These are phyloP conservation scores for Idaea aversata DNA, from an alignment of 2,888 invertebrate species.

Conservation along the genomic window DNA sequence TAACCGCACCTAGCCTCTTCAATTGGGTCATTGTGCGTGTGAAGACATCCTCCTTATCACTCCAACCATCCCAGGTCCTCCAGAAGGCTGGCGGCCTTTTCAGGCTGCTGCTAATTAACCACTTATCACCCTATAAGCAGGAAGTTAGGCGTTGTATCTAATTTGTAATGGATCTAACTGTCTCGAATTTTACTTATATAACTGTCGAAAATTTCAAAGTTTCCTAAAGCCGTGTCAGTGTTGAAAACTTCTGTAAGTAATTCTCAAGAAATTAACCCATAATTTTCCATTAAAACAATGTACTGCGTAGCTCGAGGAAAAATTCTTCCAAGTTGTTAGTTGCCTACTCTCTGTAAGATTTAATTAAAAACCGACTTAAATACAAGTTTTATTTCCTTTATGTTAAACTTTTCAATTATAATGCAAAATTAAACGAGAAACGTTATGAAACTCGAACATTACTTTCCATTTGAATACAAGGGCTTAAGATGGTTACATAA, in stretches of 20 bases:
- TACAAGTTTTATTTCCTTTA: not conserved
- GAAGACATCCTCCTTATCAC: too few relatives aligned
- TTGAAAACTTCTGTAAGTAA: not conserved
- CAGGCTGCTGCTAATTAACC: too few relatives aligned
- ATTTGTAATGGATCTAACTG: not conserved
- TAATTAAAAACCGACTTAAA: not conserved
- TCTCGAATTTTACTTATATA: not conserved
- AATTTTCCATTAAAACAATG: slow-evolving; percentile 1
- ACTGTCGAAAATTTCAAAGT: not conserved
- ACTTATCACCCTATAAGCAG: too few relatives aligned
- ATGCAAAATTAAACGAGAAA: not conserved
- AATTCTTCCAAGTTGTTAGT: not conserved
- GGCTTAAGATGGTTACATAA: too few relatives aligned
- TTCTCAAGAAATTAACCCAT: not conserved
- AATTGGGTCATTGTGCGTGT: too few relatives aligned
- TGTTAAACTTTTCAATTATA: not conserved
- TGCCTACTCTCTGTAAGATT: not conserved
- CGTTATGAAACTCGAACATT: too few relatives aligned
- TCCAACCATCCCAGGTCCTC: too few relatives aligned
- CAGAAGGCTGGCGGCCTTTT: too few relatives aligned
- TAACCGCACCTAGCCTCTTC: too few relatives aligned
- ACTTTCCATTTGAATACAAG: too few relatives aligned
- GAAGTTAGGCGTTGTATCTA: not conserved
- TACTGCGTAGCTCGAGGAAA: not conserved
- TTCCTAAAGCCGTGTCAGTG: not conserved